Base-by-base conservation (phyloP, 2,888 invertebrate species). In the Rhagophthalmus giganteus region DNA sequence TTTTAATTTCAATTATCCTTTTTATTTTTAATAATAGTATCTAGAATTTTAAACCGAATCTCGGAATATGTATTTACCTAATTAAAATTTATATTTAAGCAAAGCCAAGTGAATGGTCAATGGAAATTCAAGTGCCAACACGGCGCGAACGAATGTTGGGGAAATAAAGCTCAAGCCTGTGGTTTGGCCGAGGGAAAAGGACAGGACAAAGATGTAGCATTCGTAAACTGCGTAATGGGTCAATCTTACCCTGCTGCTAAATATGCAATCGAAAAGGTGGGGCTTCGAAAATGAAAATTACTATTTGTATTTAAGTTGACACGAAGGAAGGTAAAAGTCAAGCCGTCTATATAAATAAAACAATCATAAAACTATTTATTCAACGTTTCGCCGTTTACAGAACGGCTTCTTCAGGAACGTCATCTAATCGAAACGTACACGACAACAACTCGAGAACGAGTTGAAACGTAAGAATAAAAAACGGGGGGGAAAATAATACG, bases 101-200 rank as follows among this genome's bases (percentile, higher is more conserved):
- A 49, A 10, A 9, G 6, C 2, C 15, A 28, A 14, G 20, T 8
- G 3, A 34, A 37, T 4, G 65, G 64, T 11, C 56, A 48, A 31
- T 74, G 66, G 64, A 44, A 34, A 1, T 78, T 74, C 57, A 15
- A 37, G 0, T 79, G 80, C 55, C 79, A 79, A 56, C 79, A 79
- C 54, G 79, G 79, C 1, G 38, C 63, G 1, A 48, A 56, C 0
- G 79, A 80, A 62, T 80, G 80, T 59, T 54, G 56, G 0, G 77
- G 77, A 5, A 80, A 79, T 62, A 74, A 70, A 59, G 71, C 74
- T 1, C 78, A 78, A 57, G 74, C 77, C 1, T 79, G 79, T 53
- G 77, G 69, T 5, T 63, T 79, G 44, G 15, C 69, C n/a, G 62
- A 71, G 37, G 68, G 74, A 32, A 44, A 52, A 30, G 54, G 55